Evolutionary conservation across 2,113 vertebrate genomes (phyloP).

Genomic region (Aspidoscelis tigris): DNA sequence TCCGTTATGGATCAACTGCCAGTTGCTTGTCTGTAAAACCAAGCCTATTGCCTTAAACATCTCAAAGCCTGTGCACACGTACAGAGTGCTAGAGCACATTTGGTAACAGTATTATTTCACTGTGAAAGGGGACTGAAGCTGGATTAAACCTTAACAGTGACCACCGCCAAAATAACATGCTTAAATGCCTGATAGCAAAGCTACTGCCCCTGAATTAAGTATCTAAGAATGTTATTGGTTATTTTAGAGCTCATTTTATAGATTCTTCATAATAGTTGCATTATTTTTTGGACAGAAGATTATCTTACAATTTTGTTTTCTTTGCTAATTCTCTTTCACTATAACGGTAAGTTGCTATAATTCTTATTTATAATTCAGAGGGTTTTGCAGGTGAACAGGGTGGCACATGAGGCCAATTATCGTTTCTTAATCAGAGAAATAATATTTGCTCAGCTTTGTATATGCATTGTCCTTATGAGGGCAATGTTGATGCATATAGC

Average conservation of each 20-base stretch:
- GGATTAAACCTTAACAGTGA: no score
- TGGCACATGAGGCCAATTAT: neutral
- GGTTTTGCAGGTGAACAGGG: neutral
- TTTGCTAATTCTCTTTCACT: neutral
- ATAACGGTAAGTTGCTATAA: neutral
- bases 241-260: neutral
- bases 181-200: neutral
- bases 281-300: neutral
- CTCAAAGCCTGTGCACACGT: no score
- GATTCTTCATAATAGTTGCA: neutral
- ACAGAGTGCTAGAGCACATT: no score
- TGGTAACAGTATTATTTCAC: no score
- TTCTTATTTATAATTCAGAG: neutral
- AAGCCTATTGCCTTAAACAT: no score
- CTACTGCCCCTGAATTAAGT: neutral
- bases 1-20: no score
- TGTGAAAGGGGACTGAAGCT: constrained; percentile 13
- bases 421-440: neutral
- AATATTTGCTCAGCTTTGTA: neutral
- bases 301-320: neutral
- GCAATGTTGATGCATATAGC: no score
- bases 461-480: no score
- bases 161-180: neutral
- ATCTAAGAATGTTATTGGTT: neutral
- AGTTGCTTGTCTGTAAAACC: no score